Percentiles rank a stretch among this genome's conserved stretches.
Conservation (phyloP, 2,888 invertebrate genomes). For the Prostheceraeus crozeri region DNA sequence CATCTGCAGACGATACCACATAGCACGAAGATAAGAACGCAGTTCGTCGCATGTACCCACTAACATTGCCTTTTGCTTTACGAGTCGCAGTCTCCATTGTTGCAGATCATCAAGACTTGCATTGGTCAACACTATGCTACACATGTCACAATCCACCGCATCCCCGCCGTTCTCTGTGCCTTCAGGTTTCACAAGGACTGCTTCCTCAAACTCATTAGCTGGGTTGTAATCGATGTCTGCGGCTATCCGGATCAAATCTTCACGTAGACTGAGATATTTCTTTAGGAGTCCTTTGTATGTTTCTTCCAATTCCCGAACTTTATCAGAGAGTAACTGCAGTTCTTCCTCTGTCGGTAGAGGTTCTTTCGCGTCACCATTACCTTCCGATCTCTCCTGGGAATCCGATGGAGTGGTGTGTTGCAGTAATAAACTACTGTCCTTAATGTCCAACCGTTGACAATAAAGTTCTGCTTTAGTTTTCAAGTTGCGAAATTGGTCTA, state of each 20-base stretch:
- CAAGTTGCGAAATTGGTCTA: too few relatives aligned
- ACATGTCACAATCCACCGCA: not conserved
- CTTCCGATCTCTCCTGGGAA: too few relatives aligned
- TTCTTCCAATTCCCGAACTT: slow-evolving; percentile 3
- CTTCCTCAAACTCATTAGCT: slow-evolving; percentile 21
- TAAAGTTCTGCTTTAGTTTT: too few relatives aligned
- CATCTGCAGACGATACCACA: slow-evolving; percentile 34
- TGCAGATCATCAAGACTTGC: slow-evolving; percentile 14
- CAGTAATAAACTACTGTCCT: too few relatives aligned
- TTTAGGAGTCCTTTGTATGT: slow-evolving; percentile 19
- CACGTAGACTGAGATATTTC: slow-evolving; percentile 5
- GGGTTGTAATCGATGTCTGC: slow-evolving; percentile 23
- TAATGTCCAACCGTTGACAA: too few relatives aligned
- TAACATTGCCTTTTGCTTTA: slow-evolving; percentile 38
- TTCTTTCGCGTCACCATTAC: not conserved
- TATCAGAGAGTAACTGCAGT: slow-evolving; percentile 13
- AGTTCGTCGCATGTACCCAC: slow-evolving; percentile 38
- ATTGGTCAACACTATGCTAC: not conserved
- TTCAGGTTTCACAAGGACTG: not conserved
- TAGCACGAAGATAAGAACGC: slow-evolving; percentile 26
- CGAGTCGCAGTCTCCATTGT: slow-evolving; percentile 31
- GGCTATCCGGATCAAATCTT: slow-evolving; percentile 21
- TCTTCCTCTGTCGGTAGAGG: slow-evolving; percentile 14
- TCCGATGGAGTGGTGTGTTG: too few relatives aligned
- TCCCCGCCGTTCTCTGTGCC: too few relatives aligned